Evolutionary conservation across 2,888 invertebrate genomes (phyloP).

Genomic region (Pelosia muscerda): DNA sequence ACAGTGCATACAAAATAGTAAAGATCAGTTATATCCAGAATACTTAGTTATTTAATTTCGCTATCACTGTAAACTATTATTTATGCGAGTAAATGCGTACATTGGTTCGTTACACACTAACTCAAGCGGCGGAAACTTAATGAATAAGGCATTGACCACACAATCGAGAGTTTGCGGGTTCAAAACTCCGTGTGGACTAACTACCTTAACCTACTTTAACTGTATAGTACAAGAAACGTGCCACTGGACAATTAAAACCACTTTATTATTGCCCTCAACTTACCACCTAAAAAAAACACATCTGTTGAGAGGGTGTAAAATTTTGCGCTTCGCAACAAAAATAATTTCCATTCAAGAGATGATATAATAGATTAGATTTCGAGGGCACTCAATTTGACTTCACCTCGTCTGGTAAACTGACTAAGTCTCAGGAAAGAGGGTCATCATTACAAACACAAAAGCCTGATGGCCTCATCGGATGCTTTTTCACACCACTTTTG

Average conservation of each 20-base stretch:
- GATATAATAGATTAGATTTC: too few species aligned
- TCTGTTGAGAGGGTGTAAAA: too few species aligned
- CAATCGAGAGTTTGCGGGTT: background rate
- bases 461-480: too few species aligned
- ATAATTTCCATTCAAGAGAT: too few species aligned
- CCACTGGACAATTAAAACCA: background rate
- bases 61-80: background rate
- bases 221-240: background rate
- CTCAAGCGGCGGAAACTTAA: background rate
- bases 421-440: too few species aligned
- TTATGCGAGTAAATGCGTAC: slow-evolving; percentile 2
- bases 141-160: slow-evolving; percentile 5
- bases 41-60: slow-evolving; percentile 9
- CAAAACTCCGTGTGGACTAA: background rate
- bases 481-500: too few species aligned
- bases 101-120: slow-evolving; percentile 1
- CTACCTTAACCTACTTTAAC: background rate
- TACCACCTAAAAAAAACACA: background rate
- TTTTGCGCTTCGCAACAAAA: too few species aligned
- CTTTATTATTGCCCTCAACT: background rate
- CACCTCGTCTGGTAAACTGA: too few species aligned
- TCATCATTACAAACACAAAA: too few species aligned
- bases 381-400: too few species aligned
- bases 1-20: background rate
- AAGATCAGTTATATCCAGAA: background rate